Conservation (phyloP, 2,113 vertebrate species). For the Leptocoma aspasia region DNA sequence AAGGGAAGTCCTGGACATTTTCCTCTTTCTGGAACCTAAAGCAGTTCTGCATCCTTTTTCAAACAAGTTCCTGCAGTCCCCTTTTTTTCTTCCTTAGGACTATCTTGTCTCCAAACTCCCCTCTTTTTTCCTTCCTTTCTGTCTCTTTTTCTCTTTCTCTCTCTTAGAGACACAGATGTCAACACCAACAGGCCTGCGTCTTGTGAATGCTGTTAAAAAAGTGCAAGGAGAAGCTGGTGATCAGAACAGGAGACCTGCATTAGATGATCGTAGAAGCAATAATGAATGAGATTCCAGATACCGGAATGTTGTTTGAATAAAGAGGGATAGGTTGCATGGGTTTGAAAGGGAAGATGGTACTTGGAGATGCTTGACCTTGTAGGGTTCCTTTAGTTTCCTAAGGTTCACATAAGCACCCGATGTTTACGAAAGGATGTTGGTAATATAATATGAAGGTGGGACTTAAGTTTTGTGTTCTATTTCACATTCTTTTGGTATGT, state of each 20-base stretch:
- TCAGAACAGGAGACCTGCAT: not conserved
- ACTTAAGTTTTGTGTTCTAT: not conserved
- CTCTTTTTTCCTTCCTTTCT: not conserved
- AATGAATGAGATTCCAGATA: not conserved
- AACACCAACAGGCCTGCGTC: not conserved
- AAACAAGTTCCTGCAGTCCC: not conserved
- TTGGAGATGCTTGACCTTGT: not conserved
- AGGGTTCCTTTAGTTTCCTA: not conserved
- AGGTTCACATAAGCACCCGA: slow-evolving; percentile 52
- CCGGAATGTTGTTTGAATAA: not conserved
- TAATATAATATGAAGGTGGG: not conserved
- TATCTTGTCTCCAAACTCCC: not conserved
- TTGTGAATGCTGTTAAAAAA: not conserved
- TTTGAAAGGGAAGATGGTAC: slow-evolving; percentile 7
- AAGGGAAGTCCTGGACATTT: not conserved
- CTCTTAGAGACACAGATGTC: not conserved
- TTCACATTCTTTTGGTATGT: slow-evolving; percentile 3
- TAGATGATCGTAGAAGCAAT: not conserved
- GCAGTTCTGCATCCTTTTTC: not conserved
- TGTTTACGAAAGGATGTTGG: slow-evolving; percentile 1
- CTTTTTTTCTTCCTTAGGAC: not conserved
- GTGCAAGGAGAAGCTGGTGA: not conserved
- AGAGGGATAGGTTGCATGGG: not conserved
- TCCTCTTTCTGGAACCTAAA: not conserved
- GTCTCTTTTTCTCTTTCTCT: not conserved